Base-by-base conservation (phyloP, 2,797 vertebrate species). In the Sebastes vulpes region DNA sequence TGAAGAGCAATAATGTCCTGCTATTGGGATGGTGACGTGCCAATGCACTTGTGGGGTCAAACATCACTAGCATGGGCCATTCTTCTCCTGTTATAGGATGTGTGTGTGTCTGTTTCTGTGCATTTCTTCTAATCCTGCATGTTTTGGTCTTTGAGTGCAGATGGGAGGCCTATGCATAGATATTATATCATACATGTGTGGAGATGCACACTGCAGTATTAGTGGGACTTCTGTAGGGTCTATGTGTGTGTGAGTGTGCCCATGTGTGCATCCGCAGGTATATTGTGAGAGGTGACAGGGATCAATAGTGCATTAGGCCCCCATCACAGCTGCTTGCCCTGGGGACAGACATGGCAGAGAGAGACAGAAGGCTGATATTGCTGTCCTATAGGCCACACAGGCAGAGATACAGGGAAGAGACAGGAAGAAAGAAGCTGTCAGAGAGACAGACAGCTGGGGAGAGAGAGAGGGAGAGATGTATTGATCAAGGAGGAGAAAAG, bases 261-360 rank as follows among this genome's bases (percentile, higher is more conserved):
- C 29, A 60, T 72, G 58, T 77, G 72, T 73, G 83, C 86, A 88
- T 79, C 87, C 86, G 88, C 86, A 92, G 87, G 90, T 89, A 91
- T 82, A 87, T 88, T 86, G 72, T 84, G 67, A 79, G 84, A 83
- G 86, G 89, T 93, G 92, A 92, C 90, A 84, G 83, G 77, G 90
- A 95, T 95, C 95, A 93, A 95, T 95, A 95, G 75, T 90, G 93
- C 92, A 95, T 95, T 95, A 95, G 91, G 85, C 75, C 81, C 86
- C 86, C 83, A 95, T 95, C 93, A 93, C 92, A 93, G 91, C 88
- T 91, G 92, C 89, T 86, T 85, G 80, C 86, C 88, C 91, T 75
- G 82, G 82, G 92, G 92, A 93, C 82, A 82, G 82, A 79, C 67
- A 70, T 16, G 16, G 4, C 72, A 71, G 56, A 71, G 38, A 50